phyloP scores from a whole-genome alignment of 1,140 invertebrate genomes.

The Drosophila neocordata region DNA sequence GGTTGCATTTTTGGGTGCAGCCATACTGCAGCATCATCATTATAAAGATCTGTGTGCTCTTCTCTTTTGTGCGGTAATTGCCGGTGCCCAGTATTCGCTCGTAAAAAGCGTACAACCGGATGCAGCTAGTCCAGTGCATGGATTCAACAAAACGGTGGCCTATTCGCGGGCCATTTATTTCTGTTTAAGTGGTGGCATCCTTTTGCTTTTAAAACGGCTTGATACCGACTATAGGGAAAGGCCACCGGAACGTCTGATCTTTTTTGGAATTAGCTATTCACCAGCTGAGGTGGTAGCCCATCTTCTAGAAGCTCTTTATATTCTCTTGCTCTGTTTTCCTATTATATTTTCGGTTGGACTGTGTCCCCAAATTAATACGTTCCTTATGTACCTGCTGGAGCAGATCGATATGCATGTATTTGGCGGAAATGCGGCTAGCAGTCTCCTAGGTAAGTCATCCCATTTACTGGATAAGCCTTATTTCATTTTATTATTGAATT shows the following conservation, averaged over 20 bases:
- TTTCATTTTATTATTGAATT: not conserved
- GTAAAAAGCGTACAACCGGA: conserved; percentile 99
- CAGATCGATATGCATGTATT: conserved; percentile 99
- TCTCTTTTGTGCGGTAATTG: conserved; percentile 98
- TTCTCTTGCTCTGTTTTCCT: conserved; percentile 95
- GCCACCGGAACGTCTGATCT: conserved; percentile 44
- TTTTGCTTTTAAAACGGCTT: conserved; percentile 74
- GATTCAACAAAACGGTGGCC: conserved; percentile 97
- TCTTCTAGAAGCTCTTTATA: conserved; percentile 89
- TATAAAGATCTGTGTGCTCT: conserved; percentile 97
- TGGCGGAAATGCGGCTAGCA: conserved; percentile 97
- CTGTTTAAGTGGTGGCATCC: conserved; percentile 89
- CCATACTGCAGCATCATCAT: conserved; percentile 92
- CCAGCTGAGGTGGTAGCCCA: conserved; percentile 87
- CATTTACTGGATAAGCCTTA: not conserved
- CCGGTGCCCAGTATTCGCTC: conserved; percentile 98
- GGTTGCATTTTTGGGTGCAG: conserved; percentile 93
- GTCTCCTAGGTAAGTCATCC: conserved; percentile 85
- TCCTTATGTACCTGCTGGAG: conserved; percentile 96
- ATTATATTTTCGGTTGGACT: conserved; percentile 96
- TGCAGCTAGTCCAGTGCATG: conserved; percentile 98
- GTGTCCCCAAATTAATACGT: conserved; percentile 98
- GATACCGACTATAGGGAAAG: conserved; percentile 51
- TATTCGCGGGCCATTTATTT: conserved; percentile 98
- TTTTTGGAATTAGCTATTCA: conserved; percentile 91